phyloP scores from a whole-genome alignment of 2,113 vertebrate genomes.

The Myodes glareolus region DNA sequence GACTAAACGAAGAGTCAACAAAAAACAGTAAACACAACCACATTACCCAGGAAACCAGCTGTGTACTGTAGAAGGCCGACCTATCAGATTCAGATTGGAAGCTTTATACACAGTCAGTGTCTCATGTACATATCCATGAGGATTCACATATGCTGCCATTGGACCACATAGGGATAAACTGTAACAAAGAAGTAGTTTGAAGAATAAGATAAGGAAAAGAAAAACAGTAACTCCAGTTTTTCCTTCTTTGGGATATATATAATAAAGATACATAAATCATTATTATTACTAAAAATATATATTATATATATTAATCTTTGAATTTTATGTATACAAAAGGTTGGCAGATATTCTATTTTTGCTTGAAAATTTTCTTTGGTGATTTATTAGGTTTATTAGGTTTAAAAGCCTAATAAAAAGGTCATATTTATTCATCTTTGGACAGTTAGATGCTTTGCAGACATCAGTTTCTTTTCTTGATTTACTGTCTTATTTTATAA shows the following conservation, averaged over 20 bases:
- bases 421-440: background rate
- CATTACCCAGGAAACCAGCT: conserved; percentile 99
- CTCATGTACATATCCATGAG: conserved; percentile 97
- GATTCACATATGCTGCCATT: conserved; percentile 99
- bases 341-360: background rate
- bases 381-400: no score
- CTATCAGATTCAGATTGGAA: conserved; percentile 92
- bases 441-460: background rate
- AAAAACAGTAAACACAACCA: background rate
- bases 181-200: conserved; percentile 33
- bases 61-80: conserved; percentile 95
- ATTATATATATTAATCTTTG: background rate
- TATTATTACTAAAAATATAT: no score
- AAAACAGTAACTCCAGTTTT: background rate
- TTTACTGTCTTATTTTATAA: background rate
- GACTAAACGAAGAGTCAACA: background rate
- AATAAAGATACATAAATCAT: no score
- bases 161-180: conserved; percentile 97
- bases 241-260: background rate
- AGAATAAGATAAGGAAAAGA: background rate
- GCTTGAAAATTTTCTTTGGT: background rate
- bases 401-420: background rate
- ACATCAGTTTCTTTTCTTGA: background rate
- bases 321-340: background rate
- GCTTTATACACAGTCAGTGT: conserved; percentile 97